Conservation (phyloP, 2,797 vertebrate species). For the Linurgus olivaceus region DNA sequence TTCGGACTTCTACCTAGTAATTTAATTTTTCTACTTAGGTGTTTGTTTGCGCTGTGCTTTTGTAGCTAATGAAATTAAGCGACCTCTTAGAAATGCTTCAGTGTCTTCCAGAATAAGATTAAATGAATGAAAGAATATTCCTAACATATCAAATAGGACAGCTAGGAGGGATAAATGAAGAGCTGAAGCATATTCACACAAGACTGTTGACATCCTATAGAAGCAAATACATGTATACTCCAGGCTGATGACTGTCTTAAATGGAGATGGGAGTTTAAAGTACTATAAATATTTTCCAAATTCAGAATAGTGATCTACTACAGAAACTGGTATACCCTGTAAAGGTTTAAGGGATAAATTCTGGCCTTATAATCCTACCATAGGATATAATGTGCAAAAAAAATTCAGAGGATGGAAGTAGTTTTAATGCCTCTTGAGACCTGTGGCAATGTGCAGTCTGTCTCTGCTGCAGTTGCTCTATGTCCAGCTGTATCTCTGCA, state of each 20-base stretch:
- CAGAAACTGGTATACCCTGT: background rate
- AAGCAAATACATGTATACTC: background rate
- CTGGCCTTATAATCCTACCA: background rate
- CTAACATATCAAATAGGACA: background rate
- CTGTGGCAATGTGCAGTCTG: background rate
- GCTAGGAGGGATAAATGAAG: background rate
- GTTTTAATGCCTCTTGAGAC: background rate
- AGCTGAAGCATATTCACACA: background rate
- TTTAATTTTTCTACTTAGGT: slow-evolving; percentile 31
- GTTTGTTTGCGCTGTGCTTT: slow-evolving; percentile 25
- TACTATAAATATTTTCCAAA: background rate
- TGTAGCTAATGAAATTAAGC: slow-evolving; percentile 60
- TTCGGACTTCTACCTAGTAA: background rate
- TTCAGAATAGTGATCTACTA: background rate
- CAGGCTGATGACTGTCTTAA: background rate
- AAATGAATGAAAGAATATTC: slow-evolving; percentile 24
- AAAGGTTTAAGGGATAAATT: background rate
- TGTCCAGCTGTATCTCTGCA: background rate
- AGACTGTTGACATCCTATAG: background rate
- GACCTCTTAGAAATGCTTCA: slow-evolving; percentile 34
- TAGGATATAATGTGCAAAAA: background rate
- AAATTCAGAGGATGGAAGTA: background rate
- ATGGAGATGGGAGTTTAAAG: background rate
- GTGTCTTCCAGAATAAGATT: slow-evolving; percentile 38
- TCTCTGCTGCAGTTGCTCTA: background rate